Percentiles rank a stretch among this genome's conserved stretches.
Conservation (phyloP, 2,888 invertebrate species). For the Thumatha senex region DNA sequence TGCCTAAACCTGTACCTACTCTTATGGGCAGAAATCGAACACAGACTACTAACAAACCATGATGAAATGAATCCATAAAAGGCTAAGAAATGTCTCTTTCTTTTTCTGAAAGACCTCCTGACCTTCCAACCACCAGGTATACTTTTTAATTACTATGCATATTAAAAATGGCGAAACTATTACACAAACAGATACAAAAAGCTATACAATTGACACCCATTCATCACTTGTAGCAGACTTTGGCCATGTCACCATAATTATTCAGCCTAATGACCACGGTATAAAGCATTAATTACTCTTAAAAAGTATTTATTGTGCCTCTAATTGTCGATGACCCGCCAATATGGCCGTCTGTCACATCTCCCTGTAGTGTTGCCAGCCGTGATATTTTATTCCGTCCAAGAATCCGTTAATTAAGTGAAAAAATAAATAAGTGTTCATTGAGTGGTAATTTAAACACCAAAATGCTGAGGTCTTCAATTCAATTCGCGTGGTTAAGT, state of each 20-base stretch:
- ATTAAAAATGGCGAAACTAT: conserved; percentile 6
- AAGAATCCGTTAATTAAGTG: conserved; percentile 35
- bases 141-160: not conserved
- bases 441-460: conserved; percentile 4
- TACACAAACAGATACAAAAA: conserved; percentile 23
- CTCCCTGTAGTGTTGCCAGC: conserved; percentile 30
- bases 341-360: conserved; percentile 42
- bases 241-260: conserved; percentile 40
- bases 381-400: conserved; percentile 38
- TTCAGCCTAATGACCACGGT: conserved; percentile 49
- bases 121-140: too few relatives aligned
- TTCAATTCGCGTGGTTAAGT: conserved; percentile 4
- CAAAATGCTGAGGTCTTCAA: conserved; percentile 6
- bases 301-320: conserved; percentile 45
- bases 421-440: conserved; percentile 15
- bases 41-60: too few relatives aligned
- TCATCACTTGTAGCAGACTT: conserved; percentile 34
- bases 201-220: conserved; percentile 27
- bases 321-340: conserved; percentile 51
- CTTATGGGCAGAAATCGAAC: too few relatives aligned
- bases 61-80: too few relatives aligned
- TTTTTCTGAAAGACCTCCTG: too few relatives aligned
- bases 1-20: too few relatives aligned
- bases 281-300: conserved; percentile 53
- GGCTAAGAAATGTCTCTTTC: too few relatives aligned